Evolutionary conservation across 2,888 invertebrate genomes (phyloP).

Genomic region (Thymelicus lineola): DNA sequence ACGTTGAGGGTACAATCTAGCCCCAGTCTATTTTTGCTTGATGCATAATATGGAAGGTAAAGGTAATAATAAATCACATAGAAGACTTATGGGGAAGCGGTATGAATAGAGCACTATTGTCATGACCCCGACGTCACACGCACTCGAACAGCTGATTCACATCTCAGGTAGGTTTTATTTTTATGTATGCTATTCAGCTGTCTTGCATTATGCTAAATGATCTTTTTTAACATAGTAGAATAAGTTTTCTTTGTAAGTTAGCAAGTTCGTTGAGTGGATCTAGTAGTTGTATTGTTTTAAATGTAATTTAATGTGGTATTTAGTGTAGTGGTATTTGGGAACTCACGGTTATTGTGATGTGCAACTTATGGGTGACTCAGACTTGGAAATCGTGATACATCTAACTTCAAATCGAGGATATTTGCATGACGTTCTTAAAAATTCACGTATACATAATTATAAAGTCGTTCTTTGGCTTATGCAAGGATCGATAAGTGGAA

Average conservation of each 20-base stretch:
- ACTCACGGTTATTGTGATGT: too few relatives aligned
- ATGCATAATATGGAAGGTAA: conserved; percentile 18
- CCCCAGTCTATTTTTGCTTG: conserved; percentile 2
- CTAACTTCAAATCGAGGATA: too few relatives aligned
- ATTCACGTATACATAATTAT: too few relatives aligned
- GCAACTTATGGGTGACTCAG: too few relatives aligned
- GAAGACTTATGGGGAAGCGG: conserved; percentile 40
- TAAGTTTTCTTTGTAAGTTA: not conserved
- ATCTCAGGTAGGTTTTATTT: conserved; percentile 65
- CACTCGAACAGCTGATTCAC: conserved; percentile 71
- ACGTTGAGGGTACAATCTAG: not conserved
- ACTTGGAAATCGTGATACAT: too few relatives aligned
- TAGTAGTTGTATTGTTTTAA: not conserved
- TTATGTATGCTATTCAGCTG: conserved; percentile 54
- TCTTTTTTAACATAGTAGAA: conserved; percentile 2
- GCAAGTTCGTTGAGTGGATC: not conserved
- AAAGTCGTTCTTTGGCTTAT: too few relatives aligned
- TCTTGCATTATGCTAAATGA: conserved; percentile 53
- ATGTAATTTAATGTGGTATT: too few relatives aligned
- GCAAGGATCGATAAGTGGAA: too few relatives aligned
- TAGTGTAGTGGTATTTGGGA: too few relatives aligned
- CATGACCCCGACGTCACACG: conserved; percentile 52
- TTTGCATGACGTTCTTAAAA: too few relatives aligned
- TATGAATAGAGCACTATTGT: conserved; percentile 44
- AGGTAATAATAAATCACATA: conserved; percentile 31